Evolutionary conservation across 2,888 invertebrate genomes (phyloP), one percentile per base, ranked within the genome.

Genomic region (Metopia argyrocephala): DNA sequence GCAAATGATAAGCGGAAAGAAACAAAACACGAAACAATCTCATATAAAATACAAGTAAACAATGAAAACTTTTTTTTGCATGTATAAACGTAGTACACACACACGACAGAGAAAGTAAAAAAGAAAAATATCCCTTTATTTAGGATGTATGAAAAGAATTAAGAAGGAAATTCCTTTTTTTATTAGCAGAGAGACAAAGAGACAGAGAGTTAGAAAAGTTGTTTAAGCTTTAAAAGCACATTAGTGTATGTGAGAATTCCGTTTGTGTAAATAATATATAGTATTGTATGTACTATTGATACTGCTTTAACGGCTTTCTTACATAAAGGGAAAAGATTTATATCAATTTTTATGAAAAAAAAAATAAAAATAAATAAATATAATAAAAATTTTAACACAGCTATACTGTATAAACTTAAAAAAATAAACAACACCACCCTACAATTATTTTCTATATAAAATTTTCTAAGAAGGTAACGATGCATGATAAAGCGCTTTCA

Each of bases 111-210:
- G 56, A 45, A 75, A 25, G 5, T 23, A 52, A 28, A 27, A 65
- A 50, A 45, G 4, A 23, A 61, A 68, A 76, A 69, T 56, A 62
- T 69, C 69, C 76, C 62, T 57, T 31, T 45, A 46, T 31, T n/a
- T 12, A 28, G 5, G 38, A 56, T 62, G 7, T 23, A 62, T 5
- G 12, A 46, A 62, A 27, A 54, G n/a, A n/a, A 54, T 31, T 23
- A 38, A 2, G 15, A 15, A n/a, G 5, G 15, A 25, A 50, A 50
- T 50, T 20, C 21, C 21, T 50, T 50, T 50, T 12, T 5, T 50
- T 21, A 0, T 20, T 18, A n/a, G n/a, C n/a, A n/a, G n/a, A n/a
- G n/a, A n/a, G n/a, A n/a, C n/a, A n/a, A n/a, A n/a, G n/a, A n/a
- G 1, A 18, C 2, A 50, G 2, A 6, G n/a, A 46, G n/a, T 46